These are phyloP conservation scores for Sinocyclocheilus maitianheensis DNA, from an alignment of 2,113 vertebrate genomes.

Conservation along the genomic window DNA sequence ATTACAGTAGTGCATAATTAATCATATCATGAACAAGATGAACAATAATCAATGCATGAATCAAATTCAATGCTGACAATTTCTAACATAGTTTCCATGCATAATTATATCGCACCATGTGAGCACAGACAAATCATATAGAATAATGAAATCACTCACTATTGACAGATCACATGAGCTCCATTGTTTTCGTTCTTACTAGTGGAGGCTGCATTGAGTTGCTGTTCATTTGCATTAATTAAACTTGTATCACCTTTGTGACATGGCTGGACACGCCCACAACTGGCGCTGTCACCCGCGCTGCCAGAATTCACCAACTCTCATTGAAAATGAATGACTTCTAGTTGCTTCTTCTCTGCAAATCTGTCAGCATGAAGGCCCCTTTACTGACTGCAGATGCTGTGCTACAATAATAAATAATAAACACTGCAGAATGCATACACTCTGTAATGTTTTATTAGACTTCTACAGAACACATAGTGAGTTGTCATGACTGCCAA, in stretches of 20 bases:
- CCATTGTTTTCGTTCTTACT: background rate
- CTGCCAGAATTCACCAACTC: background rate
- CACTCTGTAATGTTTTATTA: slow-evolving; percentile 21
- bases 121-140: slow-evolving; percentile 4
- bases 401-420: slow-evolving; percentile 18
- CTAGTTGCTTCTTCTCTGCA: background rate
- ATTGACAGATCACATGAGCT: background rate
- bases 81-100: background rate
- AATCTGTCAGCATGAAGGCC: slow-evolving; percentile 17
- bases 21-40: slow-evolving; percentile 21
- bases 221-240: background rate
- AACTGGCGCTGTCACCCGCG: background rate
- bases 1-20: slow-evolving; percentile 15
- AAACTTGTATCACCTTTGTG: background rate
- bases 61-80: background rate
- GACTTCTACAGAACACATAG: slow-evolving; percentile 15
- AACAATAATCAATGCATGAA: slow-evolving; percentile 15
- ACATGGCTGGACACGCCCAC: background rate
- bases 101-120: background rate
- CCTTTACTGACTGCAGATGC: background rate
- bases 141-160: background rate
- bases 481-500: slow-evolving; percentile 20
- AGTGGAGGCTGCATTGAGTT: background rate
- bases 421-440: background rate
- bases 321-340: background rate